These are phyloP conservation scores for Pampus argenteus DNA, from an alignment of 2,797 vertebrate genomes.

Conservation along the genomic window DNA sequence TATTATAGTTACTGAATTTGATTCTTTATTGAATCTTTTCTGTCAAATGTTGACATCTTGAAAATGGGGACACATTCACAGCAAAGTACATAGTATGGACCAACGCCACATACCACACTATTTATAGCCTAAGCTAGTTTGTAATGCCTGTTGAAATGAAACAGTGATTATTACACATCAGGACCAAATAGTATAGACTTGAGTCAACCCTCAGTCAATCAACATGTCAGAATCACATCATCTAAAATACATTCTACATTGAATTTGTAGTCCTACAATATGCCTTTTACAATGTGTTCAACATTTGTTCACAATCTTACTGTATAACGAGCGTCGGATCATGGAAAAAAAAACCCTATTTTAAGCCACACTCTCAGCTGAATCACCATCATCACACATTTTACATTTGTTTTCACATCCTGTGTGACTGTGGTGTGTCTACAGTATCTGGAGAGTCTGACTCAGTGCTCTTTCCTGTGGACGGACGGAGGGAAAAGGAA, in stretches of 20 bases:
- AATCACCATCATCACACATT: conserved; percentile 40
- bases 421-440: conserved; percentile 37
- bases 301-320: not conserved
- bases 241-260: conserved; percentile 3
- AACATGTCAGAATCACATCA: not conserved
- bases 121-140: not conserved
- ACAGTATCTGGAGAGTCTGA: conserved; percentile 52
- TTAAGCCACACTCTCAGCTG: conserved; percentile 32
- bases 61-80: not conserved
- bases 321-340: not conserved
- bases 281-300: not conserved
- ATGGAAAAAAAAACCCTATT: conserved; percentile 44
- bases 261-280: not conserved
- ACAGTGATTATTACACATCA: not conserved
- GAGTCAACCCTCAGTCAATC: not conserved
- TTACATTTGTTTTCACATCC: conserved; percentile 44
- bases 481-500: conserved; percentile 50
- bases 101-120: not conserved
- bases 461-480: conserved; percentile 66
- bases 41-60: not conserved
- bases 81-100: not conserved
- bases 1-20: not conserved
- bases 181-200: not conserved
- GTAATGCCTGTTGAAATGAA: no score
- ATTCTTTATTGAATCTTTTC: not conserved